Conservation (phyloP, 2,797 vertebrate species). For the Eulemur rubriventer region DNA sequence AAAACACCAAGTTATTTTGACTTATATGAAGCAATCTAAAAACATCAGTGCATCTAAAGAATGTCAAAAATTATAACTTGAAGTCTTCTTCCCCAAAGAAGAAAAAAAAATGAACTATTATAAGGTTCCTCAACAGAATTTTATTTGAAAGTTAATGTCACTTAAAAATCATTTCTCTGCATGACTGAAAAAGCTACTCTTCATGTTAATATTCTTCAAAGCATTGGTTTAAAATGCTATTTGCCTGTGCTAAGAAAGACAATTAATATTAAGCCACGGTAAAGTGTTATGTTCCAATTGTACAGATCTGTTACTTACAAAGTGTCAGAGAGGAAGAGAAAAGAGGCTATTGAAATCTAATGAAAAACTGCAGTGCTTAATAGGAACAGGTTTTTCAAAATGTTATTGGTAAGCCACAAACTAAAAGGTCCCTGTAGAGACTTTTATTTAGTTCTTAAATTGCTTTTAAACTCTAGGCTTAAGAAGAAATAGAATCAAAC, state of each 20-base stretch:
- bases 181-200: slow-evolving; percentile 55
- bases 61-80: slow-evolving; percentile 56
- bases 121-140: slow-evolving; percentile 50
- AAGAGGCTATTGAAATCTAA: slow-evolving; percentile 60
- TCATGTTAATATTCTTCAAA: slow-evolving; percentile 48
- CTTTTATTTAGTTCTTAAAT: slow-evolving; percentile 63
- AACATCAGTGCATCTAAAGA: slow-evolving; percentile 21
- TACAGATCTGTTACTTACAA: slow-evolving; percentile 59
- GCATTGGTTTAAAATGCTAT: slow-evolving; percentile 61
- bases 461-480: slow-evolving; percentile 63
- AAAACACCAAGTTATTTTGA: slow-evolving; percentile 60
- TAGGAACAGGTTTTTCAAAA: slow-evolving; percentile 68
- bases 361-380: slow-evolving; percentile 67
- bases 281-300: slow-evolving; percentile 52
- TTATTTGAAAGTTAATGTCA: slow-evolving; percentile 70
- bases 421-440: slow-evolving; percentile 54
- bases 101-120: neutral
- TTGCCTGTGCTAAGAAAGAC: slow-evolving; percentile 56
- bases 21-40: slow-evolving; percentile 42
- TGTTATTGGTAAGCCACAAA: slow-evolving; percentile 57
- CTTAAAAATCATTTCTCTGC: slow-evolving; percentile 64
- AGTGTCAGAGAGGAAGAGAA: slow-evolving; percentile 32
- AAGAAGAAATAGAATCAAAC: slow-evolving; percentile 71
- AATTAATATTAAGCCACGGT: slow-evolving; percentile 67
- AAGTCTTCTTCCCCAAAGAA: slow-evolving; percentile 10